Conservation (phyloP, 2,113 vertebrate genomes). For the Pan troglodytes region NHGRI_mPanTro3-v2.1_pri NC_072412.2:112580001-112580500, state of each 20-base stretch:
- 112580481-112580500: neutral
- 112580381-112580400: neutral
- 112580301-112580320: neutral
- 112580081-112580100: fast-evolving
- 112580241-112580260: neutral
- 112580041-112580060: neutral
- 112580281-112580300: neutral
- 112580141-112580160: neutral
- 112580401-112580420: too few relatives aligned
- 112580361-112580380: neutral
- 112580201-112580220: neutral
- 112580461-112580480: neutral
- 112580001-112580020: neutral
- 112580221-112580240: neutral
- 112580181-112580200: neutral
- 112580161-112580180: neutral
- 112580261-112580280: neutral
- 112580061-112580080: neutral
- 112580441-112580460: neutral
- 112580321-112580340: neutral
- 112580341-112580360: neutral
- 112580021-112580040: neutral
- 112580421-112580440: neutral
- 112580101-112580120: neutral
- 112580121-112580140: neutral